A percentile compares a stretch with the other conserved stretches of the same genome.
Conservation (phyloP, 2,113 vertebrate genomes). For the Pelusios castaneus region DNA sequence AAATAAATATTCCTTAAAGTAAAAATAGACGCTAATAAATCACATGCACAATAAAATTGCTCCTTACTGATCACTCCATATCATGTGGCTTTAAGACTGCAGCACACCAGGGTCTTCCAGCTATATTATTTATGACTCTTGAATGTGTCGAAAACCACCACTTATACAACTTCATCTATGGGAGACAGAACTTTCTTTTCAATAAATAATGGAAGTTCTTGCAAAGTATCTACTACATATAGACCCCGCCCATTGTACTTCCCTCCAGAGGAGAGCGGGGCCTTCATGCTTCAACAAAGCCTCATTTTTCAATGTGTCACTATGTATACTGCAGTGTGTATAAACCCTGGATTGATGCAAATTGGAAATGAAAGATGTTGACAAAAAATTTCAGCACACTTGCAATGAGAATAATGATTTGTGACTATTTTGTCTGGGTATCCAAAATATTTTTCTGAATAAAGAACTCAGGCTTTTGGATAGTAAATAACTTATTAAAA, state of each 20-base stretch:
- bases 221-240: background rate
- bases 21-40: slow-evolving; percentile 31
- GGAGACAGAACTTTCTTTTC: slow-evolving; percentile 21
- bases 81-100: background rate
- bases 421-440: slow-evolving; percentile 46
- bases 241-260: background rate
- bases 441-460: background rate
- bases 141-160: background rate
- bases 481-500: slow-evolving; percentile 21
- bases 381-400: slow-evolving; percentile 48
- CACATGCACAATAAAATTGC: background rate
- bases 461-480: background rate
- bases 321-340: slow-evolving; percentile 34
- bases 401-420: slow-evolving; percentile 49
- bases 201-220: slow-evolving; percentile 32
- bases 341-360: slow-evolving; percentile 34
- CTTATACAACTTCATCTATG: slow-evolving; percentile 17
- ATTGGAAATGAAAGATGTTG: slow-evolving; percentile 57
- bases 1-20: slow-evolving; percentile 34
- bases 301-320: background rate
- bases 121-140: slow-evolving; percentile 26
- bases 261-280: background rate
- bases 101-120: background rate
- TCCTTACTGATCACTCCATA: background rate
- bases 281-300: background rate